Evolutionary conservation across 64 coral and sea anemone species (phyloP).

Genomic region (Montipora efflorescens): DNA sequence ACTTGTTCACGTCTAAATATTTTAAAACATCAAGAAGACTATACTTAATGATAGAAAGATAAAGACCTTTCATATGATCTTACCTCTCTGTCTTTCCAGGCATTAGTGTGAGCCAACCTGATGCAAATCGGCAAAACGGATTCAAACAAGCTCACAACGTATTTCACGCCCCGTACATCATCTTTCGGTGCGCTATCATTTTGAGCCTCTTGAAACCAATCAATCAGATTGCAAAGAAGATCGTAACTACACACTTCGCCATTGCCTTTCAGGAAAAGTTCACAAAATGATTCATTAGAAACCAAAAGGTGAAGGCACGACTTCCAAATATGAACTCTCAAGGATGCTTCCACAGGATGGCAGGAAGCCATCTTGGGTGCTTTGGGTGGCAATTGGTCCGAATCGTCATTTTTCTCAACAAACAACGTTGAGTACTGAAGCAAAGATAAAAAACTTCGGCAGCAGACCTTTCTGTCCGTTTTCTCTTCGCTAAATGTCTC

Average conservation of each 20-base stretch:
- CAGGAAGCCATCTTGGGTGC: neutral
- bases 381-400: neutral
- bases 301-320: constrained; percentile 61
- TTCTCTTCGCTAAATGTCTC: constrained; percentile 43
- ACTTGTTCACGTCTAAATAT: no score
- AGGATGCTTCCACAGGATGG: constrained; percentile 29
- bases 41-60: no score
- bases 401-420: neutral
- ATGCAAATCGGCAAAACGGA: constrained; percentile 64
- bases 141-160: constrained; percentile 63
- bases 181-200: neutral
- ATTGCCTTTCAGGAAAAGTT: constrained; percentile 37
- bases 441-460: constrained; percentile 47
- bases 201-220: neutral
- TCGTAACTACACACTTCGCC: constrained; percentile 31
- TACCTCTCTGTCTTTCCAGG: constrained; percentile 36
- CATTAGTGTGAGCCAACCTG: constrained; percentile 55
- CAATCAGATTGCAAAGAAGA: constrained; percentile 19
- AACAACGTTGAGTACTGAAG: constrained; percentile 41
- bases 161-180: constrained; percentile 1
- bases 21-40: no score
- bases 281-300: constrained; percentile 62
- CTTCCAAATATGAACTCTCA: constrained; percentile 63
- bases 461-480: constrained; percentile 18
- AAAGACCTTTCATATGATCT: no score